Base-by-base conservation (phyloP, 1,140 invertebrate genomes). In the Arion vulgaris region DNA sequence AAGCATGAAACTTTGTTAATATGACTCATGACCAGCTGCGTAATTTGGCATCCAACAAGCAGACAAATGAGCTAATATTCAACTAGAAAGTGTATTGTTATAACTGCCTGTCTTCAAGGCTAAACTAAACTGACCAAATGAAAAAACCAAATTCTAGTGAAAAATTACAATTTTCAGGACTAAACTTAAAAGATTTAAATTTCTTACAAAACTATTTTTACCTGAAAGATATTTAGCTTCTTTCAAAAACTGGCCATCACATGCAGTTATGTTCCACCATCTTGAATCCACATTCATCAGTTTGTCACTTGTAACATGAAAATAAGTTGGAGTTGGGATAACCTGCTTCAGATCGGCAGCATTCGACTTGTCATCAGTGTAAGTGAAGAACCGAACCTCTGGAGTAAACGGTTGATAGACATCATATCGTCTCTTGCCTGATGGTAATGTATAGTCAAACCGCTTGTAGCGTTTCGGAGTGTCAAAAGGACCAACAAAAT, bases 401-500 rank as follows among this genome's bases (percentile, higher is more conserved):
- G 88, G 85, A 7, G 87, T 86, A 76, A 84, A 90, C 9, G 89
- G 89, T 80, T 89, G 79, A 77, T 90, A 90, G 32, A 83, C 68
- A 72, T 90, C 89, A 39, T 77, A 81, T 28, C 85, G 84, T 26
- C 68, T 45, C 41, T 82, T 84, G 2, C 85, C 85, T 53, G 68
- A 85, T 4, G 83, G 75, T 32, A 87, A 62, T 45, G 83, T 76
- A 80, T 88, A 88, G 34, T 86, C 83, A 84, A 86, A 89, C 36
- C 89, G 41, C 39, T 89, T 89, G 86, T 87, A 89, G 41, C 87
- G 82, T 41, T 57, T 69, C 0, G 86, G 83, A 17, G 79, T 81
- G 72, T 87, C 83, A 83, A 90, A 89, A 0, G 86, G 74, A 11
- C 80, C 80, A n/a, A 91, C 87, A 86, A 88, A 91, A 23, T 77